A percentile compares a stretch with the other conserved stretches of the same genome.
phyloP scores from a whole-genome alignment of 1,140 invertebrate species.

The Cotesia glomerata region DNA sequence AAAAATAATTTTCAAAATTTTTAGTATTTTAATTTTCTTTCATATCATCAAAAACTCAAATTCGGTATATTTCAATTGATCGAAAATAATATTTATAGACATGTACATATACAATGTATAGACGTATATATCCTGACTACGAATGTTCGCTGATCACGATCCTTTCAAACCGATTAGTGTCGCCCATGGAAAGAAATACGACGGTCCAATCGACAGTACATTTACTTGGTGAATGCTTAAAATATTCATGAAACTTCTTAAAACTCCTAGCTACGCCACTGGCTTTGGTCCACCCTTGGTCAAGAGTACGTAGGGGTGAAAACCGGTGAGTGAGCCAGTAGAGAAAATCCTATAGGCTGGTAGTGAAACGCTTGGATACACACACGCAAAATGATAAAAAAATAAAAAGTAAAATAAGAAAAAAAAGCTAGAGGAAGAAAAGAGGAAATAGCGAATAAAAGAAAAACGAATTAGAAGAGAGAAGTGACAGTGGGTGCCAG shows the following conservation, averaged over 20 bases:
- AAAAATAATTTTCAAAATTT: too few species aligned
- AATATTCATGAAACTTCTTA: constrained; percentile 38
- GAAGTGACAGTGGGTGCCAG: neutral
- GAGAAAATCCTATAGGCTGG: neutral
- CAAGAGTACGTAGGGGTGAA: constrained; percentile 30
- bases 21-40: too few species aligned
- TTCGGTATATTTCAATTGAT: too few species aligned
- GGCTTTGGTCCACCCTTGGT: constrained; percentile 40
- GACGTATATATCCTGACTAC: neutral
- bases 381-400: neutral
- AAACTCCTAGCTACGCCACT: constrained; percentile 43
- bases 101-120: neutral
- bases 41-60: too few species aligned
- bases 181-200: neutral
- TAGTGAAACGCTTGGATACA: neutral
- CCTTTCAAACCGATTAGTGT: neutral
- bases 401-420: constrained; percentile 18
- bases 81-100: neutral
- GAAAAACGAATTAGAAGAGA: neutral
- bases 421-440: neutral
- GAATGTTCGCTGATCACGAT: neutral
- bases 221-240: constrained; percentile 22
- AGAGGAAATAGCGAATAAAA: neutral
- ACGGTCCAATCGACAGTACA: neutral
- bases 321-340: neutral